Base-by-base conservation (phyloP, 1,140 invertebrate genomes). In the Procambarus clarkii region DNA sequence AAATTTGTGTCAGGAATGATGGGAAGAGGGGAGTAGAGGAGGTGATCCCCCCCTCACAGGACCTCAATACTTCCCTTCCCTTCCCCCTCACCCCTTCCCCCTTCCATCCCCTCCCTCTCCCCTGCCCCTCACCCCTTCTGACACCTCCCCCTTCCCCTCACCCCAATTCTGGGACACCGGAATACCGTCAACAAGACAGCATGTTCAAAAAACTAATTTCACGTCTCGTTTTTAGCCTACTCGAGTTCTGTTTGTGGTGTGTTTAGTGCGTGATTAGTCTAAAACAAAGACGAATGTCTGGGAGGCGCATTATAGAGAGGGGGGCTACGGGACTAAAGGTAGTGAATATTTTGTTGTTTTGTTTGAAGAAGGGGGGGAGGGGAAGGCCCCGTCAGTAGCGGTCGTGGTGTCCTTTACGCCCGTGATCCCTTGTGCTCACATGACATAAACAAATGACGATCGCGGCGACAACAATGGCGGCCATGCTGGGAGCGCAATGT, bases 391-490 rank as follows among this genome's bases (percentile, higher is more conserved):
- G n/a, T n/a, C n/a, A n/a, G n/a, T n/a, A n/a, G 7, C 76, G 50
- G 45, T 60, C 11, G 69, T 84, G 80, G 64, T 90, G 85, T 86
- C 88, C 89, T 91, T 91, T 92, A 78, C 86, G 79, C 91, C 48
- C 91, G 76, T 69, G 84, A 82, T 91, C 89, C 83, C 90, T 91
- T 91, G 90, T 85, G 77, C 80, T 15, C 89, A 54, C 87, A 48
- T 87, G 85, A 85, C 90, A 76, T 88, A 92, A 88, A 91, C 90
- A 89, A 91, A 93, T 91, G 92, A 90, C 89, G 92, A 91, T 92
- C 91, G 71, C 82, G 86, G 81, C 45, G 71, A 87, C 69, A 92
- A 92, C 91, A 92, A 92, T 92, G 74, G 90, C 60, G 78, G 92
- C 92, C 90, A 93, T 92, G 92, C 88, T 91, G 89, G n/a, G 92